Evolutionary conservation across 2,797 vertebrate species (phyloP).

Genomic region (Antennarius maculatus): DNA sequence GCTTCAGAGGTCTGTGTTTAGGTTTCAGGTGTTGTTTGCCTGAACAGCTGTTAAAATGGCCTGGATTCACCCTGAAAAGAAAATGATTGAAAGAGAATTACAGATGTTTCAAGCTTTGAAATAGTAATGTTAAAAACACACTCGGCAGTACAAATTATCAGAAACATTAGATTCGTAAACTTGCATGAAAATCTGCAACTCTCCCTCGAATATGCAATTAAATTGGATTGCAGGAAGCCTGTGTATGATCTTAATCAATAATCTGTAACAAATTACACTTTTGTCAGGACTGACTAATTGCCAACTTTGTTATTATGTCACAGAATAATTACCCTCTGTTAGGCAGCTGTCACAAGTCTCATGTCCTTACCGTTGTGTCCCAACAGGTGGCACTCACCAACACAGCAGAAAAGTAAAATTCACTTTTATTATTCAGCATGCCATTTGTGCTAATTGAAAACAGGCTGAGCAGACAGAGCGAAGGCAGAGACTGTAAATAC

Average conservation of each 20-base stretch:
- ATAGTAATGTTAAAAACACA: neutral
- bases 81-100: constrained; percentile 6
- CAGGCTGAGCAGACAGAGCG: constrained; percentile 10
- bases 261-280: constrained; percentile 11
- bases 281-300: constrained; percentile 24
- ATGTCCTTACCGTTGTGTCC: constrained; percentile 34
- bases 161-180: neutral
- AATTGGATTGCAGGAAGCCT: neutral
- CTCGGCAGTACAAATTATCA: neutral
- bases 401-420: constrained; percentile 22
- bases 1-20: constrained; percentile 27
- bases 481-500: constrained; percentile 2
- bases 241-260: constrained; percentile 9
- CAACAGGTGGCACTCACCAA: constrained; percentile 70
- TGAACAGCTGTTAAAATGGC: constrained; percentile 13
- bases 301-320: constrained; percentile 15
- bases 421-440: constrained; percentile 43
- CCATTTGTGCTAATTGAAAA: constrained; percentile 29
- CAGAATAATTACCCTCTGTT: constrained; percentile 14
- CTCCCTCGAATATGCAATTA: neutral
- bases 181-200: constrained; percentile 6
- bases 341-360: too few species aligned
- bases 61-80: neutral
- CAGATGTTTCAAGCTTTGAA: neutral
- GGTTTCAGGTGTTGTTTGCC: constrained; percentile 18